Conservation (phyloP, 2,797 vertebrate species). For the Falco naumanni region DNA sequence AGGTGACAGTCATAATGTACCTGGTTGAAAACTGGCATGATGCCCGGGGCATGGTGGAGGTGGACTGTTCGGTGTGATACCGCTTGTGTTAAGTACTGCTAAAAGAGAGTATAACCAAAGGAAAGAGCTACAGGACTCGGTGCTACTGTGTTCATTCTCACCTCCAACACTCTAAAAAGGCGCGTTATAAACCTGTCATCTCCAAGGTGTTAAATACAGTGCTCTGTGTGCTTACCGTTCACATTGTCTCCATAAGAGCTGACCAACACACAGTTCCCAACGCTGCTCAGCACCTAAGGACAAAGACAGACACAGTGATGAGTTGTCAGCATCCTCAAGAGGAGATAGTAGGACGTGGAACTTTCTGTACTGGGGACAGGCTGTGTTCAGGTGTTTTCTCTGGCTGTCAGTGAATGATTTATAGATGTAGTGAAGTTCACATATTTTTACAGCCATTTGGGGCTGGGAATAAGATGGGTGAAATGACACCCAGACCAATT, state of each 20-base stretch:
- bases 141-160: background rate
- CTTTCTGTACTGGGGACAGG: background rate
- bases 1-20: background rate
- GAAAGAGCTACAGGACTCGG: background rate
- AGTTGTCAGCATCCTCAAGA: fast-evolving
- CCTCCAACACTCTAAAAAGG: background rate
- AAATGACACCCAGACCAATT: background rate
- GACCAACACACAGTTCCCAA: background rate
- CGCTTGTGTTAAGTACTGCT: fast-evolving
- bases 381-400: background rate
- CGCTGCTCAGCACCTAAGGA: background rate
- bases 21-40: background rate
- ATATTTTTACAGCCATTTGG: background rate
- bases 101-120: background rate
- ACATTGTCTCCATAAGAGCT: background rate
- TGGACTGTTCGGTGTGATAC: background rate
- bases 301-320: background rate
- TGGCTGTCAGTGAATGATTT: background rate
- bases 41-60: background rate
- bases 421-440: background rate
- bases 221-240: background rate
- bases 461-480: background rate
- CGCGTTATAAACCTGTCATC: background rate
- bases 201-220: background rate
- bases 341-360: background rate